A percentile compares a stretch with the other conserved stretches of the same genome.
Conservation (phyloP, 1,140 invertebrate genomes). For the Drosophila yakuba region DNA sequence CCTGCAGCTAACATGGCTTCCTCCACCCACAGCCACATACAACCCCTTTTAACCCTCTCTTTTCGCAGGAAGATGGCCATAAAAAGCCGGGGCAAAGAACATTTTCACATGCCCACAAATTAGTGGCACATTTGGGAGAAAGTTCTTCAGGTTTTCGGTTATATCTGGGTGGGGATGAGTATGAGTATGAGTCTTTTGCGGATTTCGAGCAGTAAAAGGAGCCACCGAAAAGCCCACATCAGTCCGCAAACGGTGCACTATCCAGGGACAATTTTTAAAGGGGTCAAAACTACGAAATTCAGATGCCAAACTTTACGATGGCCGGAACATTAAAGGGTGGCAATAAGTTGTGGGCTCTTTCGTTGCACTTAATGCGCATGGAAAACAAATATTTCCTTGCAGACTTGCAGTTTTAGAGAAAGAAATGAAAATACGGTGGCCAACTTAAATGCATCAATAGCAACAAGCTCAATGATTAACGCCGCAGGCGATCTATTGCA, state of each 20-base stretch:
- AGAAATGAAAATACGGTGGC: not conserved
- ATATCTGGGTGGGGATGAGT: slow-evolving; percentile 13
- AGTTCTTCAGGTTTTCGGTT: slow-evolving; percentile 27
- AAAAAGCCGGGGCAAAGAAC: slow-evolving; percentile 38
- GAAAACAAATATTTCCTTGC: slow-evolving; percentile 1
- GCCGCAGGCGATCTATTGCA: not conserved
- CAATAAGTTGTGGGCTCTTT: slow-evolving; percentile 5
- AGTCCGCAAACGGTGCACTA: slow-evolving; percentile 47
- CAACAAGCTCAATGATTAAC: not conserved
- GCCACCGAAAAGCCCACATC: slow-evolving; percentile 44
- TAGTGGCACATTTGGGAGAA: slow-evolving; percentile 69
- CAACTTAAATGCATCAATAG: slow-evolving; percentile 2
- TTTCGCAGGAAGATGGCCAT: slow-evolving; percentile 23
- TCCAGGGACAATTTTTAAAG: slow-evolving; percentile 55
- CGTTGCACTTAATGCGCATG: not conserved
- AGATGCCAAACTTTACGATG: slow-evolving; percentile 35
- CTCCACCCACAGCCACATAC: not conserved
- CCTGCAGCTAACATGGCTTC: slow-evolving; percentile 28
- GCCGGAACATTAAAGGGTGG: slow-evolving; percentile 11
- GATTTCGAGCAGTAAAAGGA: slow-evolving; percentile 57
- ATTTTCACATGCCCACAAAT: slow-evolving; percentile 71
- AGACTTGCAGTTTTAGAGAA: not conserved
- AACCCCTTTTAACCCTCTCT: not conserved
- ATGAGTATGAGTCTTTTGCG: slow-evolving; percentile 23
- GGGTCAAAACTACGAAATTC: slow-evolving; percentile 9